Evolutionary conservation across 2,888 invertebrate genomes (phyloP), one percentile per base, ranked within the genome.

Genomic region (Calameuta idolon): DNA sequence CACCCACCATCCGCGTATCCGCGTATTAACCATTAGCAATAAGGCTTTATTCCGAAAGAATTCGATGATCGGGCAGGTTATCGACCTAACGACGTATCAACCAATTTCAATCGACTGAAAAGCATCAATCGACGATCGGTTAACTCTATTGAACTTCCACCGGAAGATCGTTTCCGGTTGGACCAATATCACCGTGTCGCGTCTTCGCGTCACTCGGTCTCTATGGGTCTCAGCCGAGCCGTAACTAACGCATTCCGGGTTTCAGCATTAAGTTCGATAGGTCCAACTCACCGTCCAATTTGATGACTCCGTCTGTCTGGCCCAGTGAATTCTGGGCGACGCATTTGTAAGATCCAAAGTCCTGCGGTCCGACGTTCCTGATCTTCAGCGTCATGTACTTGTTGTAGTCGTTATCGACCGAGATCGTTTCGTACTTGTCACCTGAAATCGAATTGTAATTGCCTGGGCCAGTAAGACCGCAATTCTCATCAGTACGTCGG

Each of bases 361-460:
- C 97, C 86, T 94, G 94, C 80, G 94, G 93, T 76, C 95, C 94
- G 83, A 97, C 96, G 91, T 95, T 95, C 79, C 96, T 94, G 90
- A 98, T 97, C 92, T 97, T 97, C 89, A 98, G 94, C 93, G 96
- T 96, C 97, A 98, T 97, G 93, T 96, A 96, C 91, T 97, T 95
- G 91, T 95, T 97, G 93, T 98, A 97, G 87, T 96, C 96, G 90
- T 94, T 96, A 92, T 97, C 97, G 89, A 94, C 95, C 83, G 96
- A 94, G 79, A 95, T 94, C 75, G 97, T 96, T 91, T 97, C 96
- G 92, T 97, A 97, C 93, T 97, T 97, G 90, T 96, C 96, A 90
- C 97, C 97, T 95, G 94, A 85, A 92, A 92, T 89, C 87, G 88
- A 88, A 89, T 86, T 87, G 87, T 89, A 87, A 89, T 88, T 88